A percentile compares a stretch with the other conserved stretches of the same genome.
Evolutionary conservation across 2,888 invertebrate genomes (phyloP).

Genomic region (Dryococelus australis): DNA sequence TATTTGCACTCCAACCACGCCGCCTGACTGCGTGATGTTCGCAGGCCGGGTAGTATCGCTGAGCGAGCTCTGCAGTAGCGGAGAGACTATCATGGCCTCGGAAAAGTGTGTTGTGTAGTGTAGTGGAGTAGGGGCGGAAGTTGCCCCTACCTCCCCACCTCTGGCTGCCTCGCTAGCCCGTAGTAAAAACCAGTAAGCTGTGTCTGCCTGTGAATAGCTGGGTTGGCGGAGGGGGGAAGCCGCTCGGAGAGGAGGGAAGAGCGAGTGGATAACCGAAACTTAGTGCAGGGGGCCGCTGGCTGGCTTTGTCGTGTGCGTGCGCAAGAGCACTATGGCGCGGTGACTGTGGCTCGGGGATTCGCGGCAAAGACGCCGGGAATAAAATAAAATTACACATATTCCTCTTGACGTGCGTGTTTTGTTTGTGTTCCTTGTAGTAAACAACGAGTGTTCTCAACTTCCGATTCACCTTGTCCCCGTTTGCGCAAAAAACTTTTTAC

Average conservation of each 20-base stretch:
- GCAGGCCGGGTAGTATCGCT: background rate
- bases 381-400: background rate
- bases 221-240: background rate
- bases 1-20: too few species aligned
- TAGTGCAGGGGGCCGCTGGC: background rate
- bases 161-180: background rate
- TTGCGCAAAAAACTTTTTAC: background rate
- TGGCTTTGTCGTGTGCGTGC: background rate
- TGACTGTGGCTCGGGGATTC: background rate
- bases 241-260: background rate
- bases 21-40: background rate
- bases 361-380: background rate
- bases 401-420: background rate
- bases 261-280: conserved; percentile 11
- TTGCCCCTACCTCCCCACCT: conserved; percentile 20
- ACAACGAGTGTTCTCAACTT: background rate
- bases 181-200: conserved; percentile 28
- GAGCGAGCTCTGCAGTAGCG: background rate
- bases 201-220: background rate
- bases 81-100: conserved; percentile 23
- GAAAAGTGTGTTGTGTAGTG: conserved; percentile 29
- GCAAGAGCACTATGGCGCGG: background rate
- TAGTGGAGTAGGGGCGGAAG: conserved; percentile 30
- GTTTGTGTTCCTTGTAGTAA: background rate
- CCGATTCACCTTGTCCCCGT: background rate